Conservation (phyloP, 2,888 invertebrate genomes). For the Euplagia quadripunctaria region DNA sequence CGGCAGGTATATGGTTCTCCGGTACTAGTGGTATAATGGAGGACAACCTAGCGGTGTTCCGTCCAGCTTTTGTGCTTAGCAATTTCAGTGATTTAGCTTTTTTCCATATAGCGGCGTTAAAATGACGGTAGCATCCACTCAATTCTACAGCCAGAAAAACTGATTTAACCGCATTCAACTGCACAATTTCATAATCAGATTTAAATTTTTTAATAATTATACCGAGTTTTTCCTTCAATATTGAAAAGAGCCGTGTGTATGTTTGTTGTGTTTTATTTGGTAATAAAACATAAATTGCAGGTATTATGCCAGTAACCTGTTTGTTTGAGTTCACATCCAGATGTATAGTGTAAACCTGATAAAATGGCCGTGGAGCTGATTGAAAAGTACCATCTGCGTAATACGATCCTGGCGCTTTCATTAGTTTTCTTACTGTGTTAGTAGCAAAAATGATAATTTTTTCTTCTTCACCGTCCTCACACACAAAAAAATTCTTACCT, state of each 20-base stretch:
- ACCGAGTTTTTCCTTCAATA: not conserved
- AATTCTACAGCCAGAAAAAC: not conserved
- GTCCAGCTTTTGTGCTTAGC: too few species aligned
- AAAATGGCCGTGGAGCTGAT: conserved; percentile 19
- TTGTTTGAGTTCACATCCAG: conserved; percentile 11
- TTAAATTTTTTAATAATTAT: conserved; percentile 1
- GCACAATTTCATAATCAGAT: conserved; percentile 8
- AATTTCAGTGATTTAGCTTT: too few species aligned
- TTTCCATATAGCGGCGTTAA: too few species aligned
- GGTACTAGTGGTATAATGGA: too few species aligned
- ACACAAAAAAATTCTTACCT: not conserved
- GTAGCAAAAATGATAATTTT: conserved; percentile 13
- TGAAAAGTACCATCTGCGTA: conserved; percentile 23
- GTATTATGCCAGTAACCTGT: conserved; percentile 21
- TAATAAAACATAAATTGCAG: too few species aligned
- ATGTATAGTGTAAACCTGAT: conserved; percentile 26
- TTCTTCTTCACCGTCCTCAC: conserved; percentile 10
- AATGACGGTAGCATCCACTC: conserved; percentile 2
- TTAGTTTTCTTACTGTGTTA: not conserved
- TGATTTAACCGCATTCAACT: not conserved
- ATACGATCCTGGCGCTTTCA: conserved; percentile 1
- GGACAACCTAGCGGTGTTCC: too few species aligned
- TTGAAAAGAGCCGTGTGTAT: not conserved
- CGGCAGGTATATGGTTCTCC: too few species aligned
- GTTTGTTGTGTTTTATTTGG: conserved; percentile 4